Evolutionary conservation across 92 coral and sea anemone species (phyloP).

Genomic region (Meandrina meandrites): DNA sequence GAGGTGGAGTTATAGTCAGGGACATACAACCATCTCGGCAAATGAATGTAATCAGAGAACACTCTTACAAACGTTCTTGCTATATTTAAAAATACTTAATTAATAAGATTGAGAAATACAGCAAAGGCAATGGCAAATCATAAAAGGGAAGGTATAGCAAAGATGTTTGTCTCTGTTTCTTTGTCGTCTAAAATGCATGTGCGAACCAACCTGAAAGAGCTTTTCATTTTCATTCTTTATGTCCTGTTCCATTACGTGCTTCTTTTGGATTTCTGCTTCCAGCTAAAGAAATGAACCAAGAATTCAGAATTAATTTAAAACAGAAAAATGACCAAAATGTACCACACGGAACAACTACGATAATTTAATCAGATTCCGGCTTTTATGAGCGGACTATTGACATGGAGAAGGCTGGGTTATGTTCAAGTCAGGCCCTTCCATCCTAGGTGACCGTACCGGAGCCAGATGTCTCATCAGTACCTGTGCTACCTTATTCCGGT

Average conservation of each 20-base stretch:
- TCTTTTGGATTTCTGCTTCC: constrained; percentile 70
- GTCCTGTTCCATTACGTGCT: constrained; percentile 60
- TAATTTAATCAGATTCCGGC: no score
- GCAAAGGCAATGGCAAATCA: not conserved
- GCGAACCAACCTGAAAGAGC: constrained; percentile 77
- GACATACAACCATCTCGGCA: no score
- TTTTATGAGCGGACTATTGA: no score
- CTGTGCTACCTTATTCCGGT: no score
- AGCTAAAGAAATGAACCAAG: constrained; percentile 50
- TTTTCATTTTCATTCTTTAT: constrained; percentile 81
- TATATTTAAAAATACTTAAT: no score
- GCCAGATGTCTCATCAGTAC: not conserved
- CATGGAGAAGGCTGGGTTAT: no score
- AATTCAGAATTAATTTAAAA: not conserved
- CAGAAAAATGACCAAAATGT: not conserved
- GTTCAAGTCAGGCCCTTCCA: no score
- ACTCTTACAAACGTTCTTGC: no score
- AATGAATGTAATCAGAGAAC: no score
- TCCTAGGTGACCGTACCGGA: not conserved
- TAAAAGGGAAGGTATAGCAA: not conserved
- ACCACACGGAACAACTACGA: no score
- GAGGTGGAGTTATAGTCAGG: no score
- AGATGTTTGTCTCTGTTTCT: not conserved
- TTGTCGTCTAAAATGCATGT: not conserved
- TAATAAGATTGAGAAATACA: not conserved